These are phyloP conservation scores for Drosophila fulvimacula DNA, from an alignment of 2,888 invertebrate species.

Conservation along the genomic window DNA sequence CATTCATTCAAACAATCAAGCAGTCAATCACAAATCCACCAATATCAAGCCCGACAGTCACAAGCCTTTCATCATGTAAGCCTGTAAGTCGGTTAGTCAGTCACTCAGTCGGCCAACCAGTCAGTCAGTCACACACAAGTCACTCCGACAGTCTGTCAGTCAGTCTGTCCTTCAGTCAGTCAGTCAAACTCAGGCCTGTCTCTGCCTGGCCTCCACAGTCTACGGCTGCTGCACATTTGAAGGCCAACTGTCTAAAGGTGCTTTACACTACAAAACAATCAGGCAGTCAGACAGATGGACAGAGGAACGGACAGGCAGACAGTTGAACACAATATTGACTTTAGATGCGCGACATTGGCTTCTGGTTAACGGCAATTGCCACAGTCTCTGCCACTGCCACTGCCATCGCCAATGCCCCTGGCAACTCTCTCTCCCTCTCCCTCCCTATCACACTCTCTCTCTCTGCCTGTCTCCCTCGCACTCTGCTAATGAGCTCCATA, in stretches of 20 bases:
- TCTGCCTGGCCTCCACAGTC: slow-evolving; percentile 28
- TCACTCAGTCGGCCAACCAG: too few species aligned
- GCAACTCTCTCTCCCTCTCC: background rate
- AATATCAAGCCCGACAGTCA: background rate
- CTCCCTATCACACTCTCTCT: background rate
- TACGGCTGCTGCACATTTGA: slow-evolving; percentile 52
- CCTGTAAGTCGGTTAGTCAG: background rate
- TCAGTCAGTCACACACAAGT: background rate
- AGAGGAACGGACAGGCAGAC: slow-evolving; percentile 17
- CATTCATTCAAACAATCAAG: background rate
- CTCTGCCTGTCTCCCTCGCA: too few species aligned
- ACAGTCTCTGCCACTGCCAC: slow-evolving; percentile 1
- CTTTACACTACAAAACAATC: slow-evolving; percentile 32
- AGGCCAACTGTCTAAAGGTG: slow-evolving; percentile 67
- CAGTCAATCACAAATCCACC: background rate
- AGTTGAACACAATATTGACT: slow-evolving; percentile 60
- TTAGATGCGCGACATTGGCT: slow-evolving; percentile 60
- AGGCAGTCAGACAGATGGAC: slow-evolving; percentile 10
- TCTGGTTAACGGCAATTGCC: slow-evolving; percentile 60
- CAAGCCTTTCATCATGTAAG: background rate
- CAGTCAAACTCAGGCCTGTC: slow-evolving; percentile 13
- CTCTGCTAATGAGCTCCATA: slow-evolving; percentile 71
- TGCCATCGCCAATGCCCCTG: background rate
- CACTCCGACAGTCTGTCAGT: background rate
- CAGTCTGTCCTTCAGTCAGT: slow-evolving; percentile 12